Percentiles rank a stretch among this genome's conserved stretches.
These are phyloP conservation scores for Atta cephalotes DNA, from an alignment of 1,140 invertebrate genomes.

Conservation along the genomic window DNA sequence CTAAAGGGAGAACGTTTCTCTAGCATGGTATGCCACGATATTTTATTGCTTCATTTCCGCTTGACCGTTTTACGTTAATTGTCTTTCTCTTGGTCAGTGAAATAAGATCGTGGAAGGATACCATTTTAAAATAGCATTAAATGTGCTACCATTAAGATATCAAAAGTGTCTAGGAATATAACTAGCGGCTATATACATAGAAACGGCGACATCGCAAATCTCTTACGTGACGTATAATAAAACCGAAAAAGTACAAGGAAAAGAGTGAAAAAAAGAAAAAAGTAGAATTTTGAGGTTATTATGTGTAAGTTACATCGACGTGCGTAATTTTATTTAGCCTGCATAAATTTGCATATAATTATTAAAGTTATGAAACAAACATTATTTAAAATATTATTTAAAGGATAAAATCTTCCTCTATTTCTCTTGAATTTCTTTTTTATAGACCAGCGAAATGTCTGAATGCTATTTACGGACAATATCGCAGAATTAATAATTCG, in stretches of 20 bases:
- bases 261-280: background rate
- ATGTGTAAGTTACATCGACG: background rate
- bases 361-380: constrained; percentile 20
- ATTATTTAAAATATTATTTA: constrained; percentile 19
- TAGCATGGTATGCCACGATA: constrained; percentile 9
- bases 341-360: background rate
- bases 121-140: constrained; percentile 13
- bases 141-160: background rate
- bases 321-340: constrained; percentile 5
- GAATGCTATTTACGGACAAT: constrained; percentile 12
- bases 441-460: background rate
- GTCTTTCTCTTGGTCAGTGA: background rate
- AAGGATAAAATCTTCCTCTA: background rate
- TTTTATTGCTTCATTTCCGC: constrained; percentile 45
- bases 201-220: background rate
- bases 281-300: background rate
- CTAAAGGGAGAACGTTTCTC: constrained; percentile 20
- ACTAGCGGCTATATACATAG: background rate
- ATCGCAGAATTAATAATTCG: constrained; percentile 27
- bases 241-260: background rate
- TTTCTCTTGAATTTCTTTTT: background rate
- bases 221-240: background rate
- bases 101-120: constrained; percentile 20
- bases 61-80: constrained; percentile 48
- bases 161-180: constrained; percentile 28